These are phyloP conservation scores for Steinernema khuongi DNA, from an alignment of 1,140 invertebrate genomes.

Conservation along the genomic window DNA sequence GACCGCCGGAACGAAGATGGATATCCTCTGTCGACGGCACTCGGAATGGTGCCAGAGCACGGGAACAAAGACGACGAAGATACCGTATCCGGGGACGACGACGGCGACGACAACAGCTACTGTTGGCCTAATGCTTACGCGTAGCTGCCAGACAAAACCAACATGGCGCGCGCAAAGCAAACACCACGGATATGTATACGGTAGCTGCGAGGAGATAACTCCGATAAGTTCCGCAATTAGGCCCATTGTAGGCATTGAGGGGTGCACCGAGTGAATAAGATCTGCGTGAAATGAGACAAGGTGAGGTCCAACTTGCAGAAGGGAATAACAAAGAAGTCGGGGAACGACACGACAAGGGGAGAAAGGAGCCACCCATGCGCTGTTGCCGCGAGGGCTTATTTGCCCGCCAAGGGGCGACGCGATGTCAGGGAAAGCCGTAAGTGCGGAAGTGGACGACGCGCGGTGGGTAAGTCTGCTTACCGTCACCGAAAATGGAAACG, in stretches of 20 bases:
- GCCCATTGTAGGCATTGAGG: not conserved
- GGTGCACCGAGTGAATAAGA: not conserved
- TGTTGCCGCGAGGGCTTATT: not conserved
- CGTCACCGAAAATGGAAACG: constrained; percentile 14
- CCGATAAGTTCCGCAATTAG: not conserved
- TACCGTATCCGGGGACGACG: not conserved
- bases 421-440: not conserved
- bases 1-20: not conserved
- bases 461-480: not conserved
- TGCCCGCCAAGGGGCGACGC: not conserved
- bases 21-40: not conserved
- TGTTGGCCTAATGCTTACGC: not conserved
- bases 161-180: constrained; percentile 10
- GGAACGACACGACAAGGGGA: constrained; percentile 11
- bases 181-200: not conserved
- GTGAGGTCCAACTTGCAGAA: not conserved
- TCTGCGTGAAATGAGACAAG: not conserved
- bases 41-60: not conserved
- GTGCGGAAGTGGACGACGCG: not conserved
- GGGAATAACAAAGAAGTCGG: constrained; percentile 4
- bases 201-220: not conserved
- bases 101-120: constrained; percentile 14
- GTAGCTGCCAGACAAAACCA: constrained; percentile 14
- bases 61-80: not conserved
- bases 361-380: not conserved